Conservation (phyloP, 1,140 invertebrate genomes). For the Apis cerana region DNA sequence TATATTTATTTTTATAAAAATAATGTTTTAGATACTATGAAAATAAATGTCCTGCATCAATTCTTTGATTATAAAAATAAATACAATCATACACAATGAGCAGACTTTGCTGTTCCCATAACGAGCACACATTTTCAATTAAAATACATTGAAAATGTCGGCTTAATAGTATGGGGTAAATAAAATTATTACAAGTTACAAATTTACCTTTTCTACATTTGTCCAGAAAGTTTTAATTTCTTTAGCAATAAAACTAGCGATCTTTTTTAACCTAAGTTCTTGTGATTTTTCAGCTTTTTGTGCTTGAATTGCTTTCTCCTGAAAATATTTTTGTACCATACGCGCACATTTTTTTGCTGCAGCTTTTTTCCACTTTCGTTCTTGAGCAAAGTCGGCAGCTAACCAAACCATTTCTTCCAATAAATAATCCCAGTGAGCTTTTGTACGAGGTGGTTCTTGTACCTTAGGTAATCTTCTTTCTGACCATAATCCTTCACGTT, state of each 20-base stretch:
- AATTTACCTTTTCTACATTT: slow-evolving; percentile 94
- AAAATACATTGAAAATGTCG: slow-evolving; percentile 74
- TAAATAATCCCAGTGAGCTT: slow-evolving; percentile 99
- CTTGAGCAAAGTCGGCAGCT: slow-evolving; percentile 97
- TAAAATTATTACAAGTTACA: slow-evolving; percentile 14
- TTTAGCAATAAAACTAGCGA: slow-evolving; percentile 95
- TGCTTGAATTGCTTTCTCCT: slow-evolving; percentile 94
- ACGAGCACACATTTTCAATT: slow-evolving; percentile 79
- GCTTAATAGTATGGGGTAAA: slow-evolving; percentile 80
- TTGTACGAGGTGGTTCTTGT: slow-evolving; percentile 92
- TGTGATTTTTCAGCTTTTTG: slow-evolving; percentile 96
- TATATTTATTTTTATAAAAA: not conserved
- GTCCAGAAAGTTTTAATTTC: slow-evolving; percentile 97
- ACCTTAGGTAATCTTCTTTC: slow-evolving; percentile 95
- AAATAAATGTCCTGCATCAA: slow-evolving; percentile 64
- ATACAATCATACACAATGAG: slow-evolving; percentile 63
- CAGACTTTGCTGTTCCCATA: slow-evolving; percentile 78
- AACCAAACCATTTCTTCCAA: slow-evolving; percentile 99
- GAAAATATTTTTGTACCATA: slow-evolving; percentile 98
- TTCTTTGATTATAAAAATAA: slow-evolving; percentile 54
- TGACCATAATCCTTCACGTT: slow-evolving; percentile 95
- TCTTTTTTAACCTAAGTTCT: slow-evolving; percentile 91
- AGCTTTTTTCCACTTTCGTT: slow-evolving; percentile 98
- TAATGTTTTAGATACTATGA: not conserved
- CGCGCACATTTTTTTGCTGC: slow-evolving; percentile 95